A percentile compares a stretch with the other conserved stretches of the same genome.
phyloP scores from a whole-genome alignment of 2,888 invertebrate species.

The Dryadula phaetusa region DNA sequence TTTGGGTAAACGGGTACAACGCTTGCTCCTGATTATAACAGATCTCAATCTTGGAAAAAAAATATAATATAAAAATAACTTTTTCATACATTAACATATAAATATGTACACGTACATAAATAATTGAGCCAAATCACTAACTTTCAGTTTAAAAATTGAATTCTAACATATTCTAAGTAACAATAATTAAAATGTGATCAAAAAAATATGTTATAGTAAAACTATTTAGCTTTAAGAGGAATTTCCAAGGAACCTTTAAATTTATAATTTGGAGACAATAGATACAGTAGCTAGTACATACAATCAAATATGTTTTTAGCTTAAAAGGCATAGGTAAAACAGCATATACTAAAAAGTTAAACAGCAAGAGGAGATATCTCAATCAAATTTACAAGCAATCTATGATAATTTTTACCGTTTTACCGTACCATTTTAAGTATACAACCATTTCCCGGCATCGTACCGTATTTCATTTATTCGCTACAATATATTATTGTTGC shows the following conservation, averaged over 20 bases:
- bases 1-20: conserved; percentile 7
- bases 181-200: conserved; percentile 2
- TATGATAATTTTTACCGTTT: conserved; percentile 45
- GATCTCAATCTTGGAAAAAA: conserved; percentile 2
- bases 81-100: background rate
- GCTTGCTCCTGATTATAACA: conserved; percentile 3
- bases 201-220: conserved; percentile 23
- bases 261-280: conserved; percentile 31
- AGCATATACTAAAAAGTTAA: background rate
- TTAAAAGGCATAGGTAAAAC: conserved; percentile 25
- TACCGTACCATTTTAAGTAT: conserved; percentile 31
- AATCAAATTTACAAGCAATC: conserved; percentile 33
- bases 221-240: conserved; percentile 18
- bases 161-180: conserved; percentile 2
- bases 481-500: conserved; percentile 39
- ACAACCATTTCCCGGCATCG: conserved; percentile 31
- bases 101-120: conserved; percentile 21
- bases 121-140: conserved; percentile 61
- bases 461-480: conserved; percentile 34
- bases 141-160: conserved; percentile 48
- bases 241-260: conserved; percentile 46
- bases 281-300: conserved; percentile 9
- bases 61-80: conserved; percentile 12
- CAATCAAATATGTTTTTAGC: conserved; percentile 8
- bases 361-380: conserved; percentile 16